phyloP scores from a whole-genome alignment of 37 sponge, comb jelly and placozoan genomes.

The Cladorhizidae sp. region DNA sequence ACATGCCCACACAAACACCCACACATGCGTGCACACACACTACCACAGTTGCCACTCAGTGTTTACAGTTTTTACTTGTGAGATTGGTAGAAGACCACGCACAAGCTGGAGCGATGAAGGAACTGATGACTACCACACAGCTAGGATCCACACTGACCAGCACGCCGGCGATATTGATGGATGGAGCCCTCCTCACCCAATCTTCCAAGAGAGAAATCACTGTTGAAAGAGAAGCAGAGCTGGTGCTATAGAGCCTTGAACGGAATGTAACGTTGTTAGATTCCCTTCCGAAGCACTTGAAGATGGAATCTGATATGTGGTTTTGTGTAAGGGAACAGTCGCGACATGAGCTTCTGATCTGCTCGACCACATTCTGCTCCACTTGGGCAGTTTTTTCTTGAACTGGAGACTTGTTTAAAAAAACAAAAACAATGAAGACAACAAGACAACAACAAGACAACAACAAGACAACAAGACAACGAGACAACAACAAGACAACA shows the following conservation, averaged over 20 bases:
- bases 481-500: no score
- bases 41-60: no score
- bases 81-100: background rate
- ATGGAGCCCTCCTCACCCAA: conserved; percentile 10
- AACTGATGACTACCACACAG: conserved; percentile 16
- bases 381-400: conserved; percentile 8
- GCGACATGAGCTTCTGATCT: background rate
- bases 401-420: background rate
- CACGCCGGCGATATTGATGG: background rate
- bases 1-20: no score
- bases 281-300: conserved; percentile 14
- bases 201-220: background rate
- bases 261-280: conserved; percentile 30
- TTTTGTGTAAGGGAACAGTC: conserved; percentile 4
- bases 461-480: no score
- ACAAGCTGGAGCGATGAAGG: conserved; percentile 16
- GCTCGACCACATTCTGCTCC: background rate
- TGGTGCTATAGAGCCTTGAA: background rate
- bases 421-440: no score
- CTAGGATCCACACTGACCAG: conserved; percentile 8
- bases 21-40: no score
- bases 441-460: no score
- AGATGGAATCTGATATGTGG: conserved; percentile 18
- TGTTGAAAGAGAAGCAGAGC: background rate
- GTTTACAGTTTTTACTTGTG: no score